Evolutionary conservation across 2,113 vertebrate species (phyloP).

Genomic region (Isichthys henryi): DNA sequence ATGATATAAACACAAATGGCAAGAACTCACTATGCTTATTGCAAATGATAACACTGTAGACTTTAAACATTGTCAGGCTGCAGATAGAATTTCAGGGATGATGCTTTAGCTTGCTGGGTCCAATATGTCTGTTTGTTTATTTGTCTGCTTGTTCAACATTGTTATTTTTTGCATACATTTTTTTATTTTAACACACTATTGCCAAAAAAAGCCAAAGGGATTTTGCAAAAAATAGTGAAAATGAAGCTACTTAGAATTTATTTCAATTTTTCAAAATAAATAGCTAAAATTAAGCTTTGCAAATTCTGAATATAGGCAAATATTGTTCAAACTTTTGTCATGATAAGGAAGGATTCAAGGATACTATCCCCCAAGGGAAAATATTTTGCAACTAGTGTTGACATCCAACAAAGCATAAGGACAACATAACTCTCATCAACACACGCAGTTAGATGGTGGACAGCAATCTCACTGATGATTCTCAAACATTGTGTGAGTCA

Average conservation of each 20-base stretch:
- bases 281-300: background rate
- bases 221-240: background rate
- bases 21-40: background rate
- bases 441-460: background rate
- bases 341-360: background rate
- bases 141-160: background rate
- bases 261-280: background rate
- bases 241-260: background rate
- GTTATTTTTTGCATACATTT: background rate
- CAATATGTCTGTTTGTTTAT: background rate
- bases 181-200: background rate
- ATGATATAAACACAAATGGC: background rate
- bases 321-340: background rate
- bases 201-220: background rate
- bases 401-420: background rate
- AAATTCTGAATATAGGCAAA: background rate
- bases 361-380: background rate
- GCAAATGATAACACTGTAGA: background rate
- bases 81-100: background rate
- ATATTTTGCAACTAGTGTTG: background rate
- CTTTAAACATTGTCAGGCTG: background rate
- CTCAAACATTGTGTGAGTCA: background rate
- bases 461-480: background rate
- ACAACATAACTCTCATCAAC: background rate
- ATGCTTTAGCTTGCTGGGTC: background rate